These are phyloP conservation scores for Hesperia comma DNA, from an alignment of 2,888 invertebrate species.

Conservation along the genomic window DNA sequence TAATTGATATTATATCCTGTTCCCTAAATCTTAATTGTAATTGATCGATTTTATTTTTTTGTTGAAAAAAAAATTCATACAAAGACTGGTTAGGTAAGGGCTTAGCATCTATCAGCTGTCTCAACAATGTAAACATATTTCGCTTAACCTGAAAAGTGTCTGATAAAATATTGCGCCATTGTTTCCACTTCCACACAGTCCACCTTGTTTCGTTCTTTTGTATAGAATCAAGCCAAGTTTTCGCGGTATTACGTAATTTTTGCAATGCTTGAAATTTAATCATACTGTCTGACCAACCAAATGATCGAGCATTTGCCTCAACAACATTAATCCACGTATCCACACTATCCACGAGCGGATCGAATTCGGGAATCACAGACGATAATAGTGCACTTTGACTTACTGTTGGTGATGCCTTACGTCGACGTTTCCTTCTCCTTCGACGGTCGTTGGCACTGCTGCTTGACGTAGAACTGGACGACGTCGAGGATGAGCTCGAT, in stretches of 20 bases:
- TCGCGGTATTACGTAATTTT: constrained; percentile 46
- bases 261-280: constrained; percentile 44
- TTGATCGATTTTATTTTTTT: constrained; percentile 42
- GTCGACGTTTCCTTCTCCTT: constrained; percentile 5
- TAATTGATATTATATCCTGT: constrained; percentile 44
- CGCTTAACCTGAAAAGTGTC: constrained; percentile 44
- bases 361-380: constrained; percentile 44
- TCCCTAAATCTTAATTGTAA: constrained; percentile 43
- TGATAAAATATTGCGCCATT: constrained; percentile 45
- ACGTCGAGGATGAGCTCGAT: constrained; percentile 12
- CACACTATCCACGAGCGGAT: constrained; percentile 39
- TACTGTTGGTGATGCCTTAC: constrained; percentile 32
- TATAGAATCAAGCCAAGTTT: constrained; percentile 47
- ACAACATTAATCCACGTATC: constrained; percentile 47
- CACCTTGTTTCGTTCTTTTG: constrained; percentile 46
- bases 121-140: constrained; percentile 42
- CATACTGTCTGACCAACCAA: constrained; percentile 46
- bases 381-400: constrained; percentile 39
- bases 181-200: constrained; percentile 47
- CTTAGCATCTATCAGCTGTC: constrained; percentile 39
- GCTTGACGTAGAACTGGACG: constrained; percentile 3
- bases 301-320: constrained; percentile 45
- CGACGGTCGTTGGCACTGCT: constrained; percentile 13
- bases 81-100: constrained; percentile 40
- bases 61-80: constrained; percentile 47